Evolutionary conservation across 2,888 invertebrate species (phyloP), one percentile per base, ranked within the genome.

Genomic region (Drosophila rubida): DNA sequence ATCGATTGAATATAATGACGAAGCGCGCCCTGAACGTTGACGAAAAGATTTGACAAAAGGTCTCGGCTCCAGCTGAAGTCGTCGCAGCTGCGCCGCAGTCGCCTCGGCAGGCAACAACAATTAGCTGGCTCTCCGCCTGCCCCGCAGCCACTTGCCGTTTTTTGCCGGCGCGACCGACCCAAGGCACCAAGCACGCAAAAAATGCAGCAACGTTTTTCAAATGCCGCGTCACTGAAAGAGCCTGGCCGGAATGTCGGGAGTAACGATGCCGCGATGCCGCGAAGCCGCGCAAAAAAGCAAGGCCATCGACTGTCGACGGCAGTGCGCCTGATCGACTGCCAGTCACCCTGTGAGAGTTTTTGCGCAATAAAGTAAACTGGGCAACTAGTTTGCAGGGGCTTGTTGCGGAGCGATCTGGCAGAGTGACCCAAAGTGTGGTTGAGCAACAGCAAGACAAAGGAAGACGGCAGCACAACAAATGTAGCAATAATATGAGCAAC

Each of bases 131-230:
- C 44, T 32, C 13, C 32, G 14, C 23, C 22, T 11, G 22, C 22
- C 11, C 7, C 6, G 2, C 41, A 19, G 27, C 11, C 8, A 0
- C 25, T 7, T 14, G 3, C 11, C 8, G n/a, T 9, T 22, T 19
- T 22, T 9, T 30, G 13, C 30, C n/a, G 48, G 45, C 55, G n/a
- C n/a, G n/a, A n/a, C n/a, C n/a, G 48, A 76, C 42, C 58, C 65
- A 62, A 71, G 72, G 61, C 37, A 35, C 19, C 50, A 77, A 45
- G 72, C 75, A 87, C 87, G 82, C 80, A 79, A 83, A 79, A 83
- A 85, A 83, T 87, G 87, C 83, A 64, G 83, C 86, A 88, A 88
- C 80, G 87, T 73, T 84, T 84, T 88, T 86, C 83, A 84, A 84
- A 88, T 84, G 86, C 87, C 87, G 80, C 76, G 61, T 32, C 63